phyloP scores from a whole-genome alignment of 1,140 invertebrate species.

The Wiebesia pumilae region DNA sequence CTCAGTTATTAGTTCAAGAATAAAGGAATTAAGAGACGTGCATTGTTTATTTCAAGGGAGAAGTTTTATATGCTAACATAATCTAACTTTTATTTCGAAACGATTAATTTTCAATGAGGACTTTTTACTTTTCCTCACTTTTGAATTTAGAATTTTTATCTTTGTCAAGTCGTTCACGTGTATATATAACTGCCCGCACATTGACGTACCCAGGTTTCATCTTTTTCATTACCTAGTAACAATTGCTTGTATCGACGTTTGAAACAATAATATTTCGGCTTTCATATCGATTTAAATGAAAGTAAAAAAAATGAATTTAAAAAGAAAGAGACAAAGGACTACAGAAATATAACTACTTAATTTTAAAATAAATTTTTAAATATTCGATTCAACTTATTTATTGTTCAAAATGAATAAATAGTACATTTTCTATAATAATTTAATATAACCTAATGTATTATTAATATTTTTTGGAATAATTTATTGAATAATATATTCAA shows the following conservation, averaged over 20 bases:
- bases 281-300: not conserved
- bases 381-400: no score
- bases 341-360: no score
- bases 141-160: not conserved
- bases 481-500: no score
- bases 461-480: no score
- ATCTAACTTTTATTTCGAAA: slow-evolving; percentile 2
- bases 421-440: no score
- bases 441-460: no score
- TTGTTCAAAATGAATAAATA: no score
- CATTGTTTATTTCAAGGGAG: not conserved
- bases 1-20: not conserved
- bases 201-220: not conserved
- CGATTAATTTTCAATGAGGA: slow-evolving; percentile 37
- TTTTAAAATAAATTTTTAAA: no score
- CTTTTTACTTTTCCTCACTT: not conserved
- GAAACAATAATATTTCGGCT: not conserved
- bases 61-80: not conserved
- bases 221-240: not conserved
- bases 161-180: not conserved
- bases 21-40: not conserved
- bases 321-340: not conserved
- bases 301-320: no score
- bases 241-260: not conserved
- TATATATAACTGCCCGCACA: no score